Evolutionary conservation across 1,140 invertebrate genomes (phyloP).

Genomic region (Drosophila ohnishii): DNA sequence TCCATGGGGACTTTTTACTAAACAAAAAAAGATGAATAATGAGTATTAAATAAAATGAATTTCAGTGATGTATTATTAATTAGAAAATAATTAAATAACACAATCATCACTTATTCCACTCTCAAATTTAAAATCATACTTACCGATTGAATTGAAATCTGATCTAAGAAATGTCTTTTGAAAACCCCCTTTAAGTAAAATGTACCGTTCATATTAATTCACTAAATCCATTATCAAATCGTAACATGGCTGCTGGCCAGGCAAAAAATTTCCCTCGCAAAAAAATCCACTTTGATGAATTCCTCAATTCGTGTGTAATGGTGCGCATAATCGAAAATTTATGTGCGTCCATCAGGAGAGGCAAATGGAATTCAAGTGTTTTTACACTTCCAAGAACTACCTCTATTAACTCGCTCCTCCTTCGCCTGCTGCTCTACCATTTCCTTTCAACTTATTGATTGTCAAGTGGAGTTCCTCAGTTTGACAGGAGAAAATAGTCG

Average conservation of each 20-base stretch:
- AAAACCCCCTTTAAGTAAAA: background rate
- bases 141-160: background rate
- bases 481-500: constrained; percentile 32
- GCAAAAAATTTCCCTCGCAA: constrained; percentile 8
- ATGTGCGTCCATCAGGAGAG: constrained; percentile 56
- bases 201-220: background rate
- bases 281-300: constrained; percentile 41
- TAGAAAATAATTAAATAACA: background rate
- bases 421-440: background rate
- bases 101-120: background rate
- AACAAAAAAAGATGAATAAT: too few species aligned
- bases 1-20: too few species aligned
- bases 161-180: background rate
- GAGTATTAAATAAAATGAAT: too few species aligned
- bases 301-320: constrained; percentile 55
- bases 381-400: constrained; percentile 62
- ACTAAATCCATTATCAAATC: constrained; percentile 29
- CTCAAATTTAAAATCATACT: too few species aligned
- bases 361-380: constrained; percentile 51
- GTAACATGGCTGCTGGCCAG: constrained; percentile 6
- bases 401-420: constrained; percentile 50
- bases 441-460: constrained; percentile 51
- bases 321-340: constrained; percentile 66
- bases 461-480: constrained; percentile 42
- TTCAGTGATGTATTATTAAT: background rate